Evolutionary conservation across 2,113 vertebrate genomes (phyloP).

Genomic region (Desmodus rotundus): DNA sequence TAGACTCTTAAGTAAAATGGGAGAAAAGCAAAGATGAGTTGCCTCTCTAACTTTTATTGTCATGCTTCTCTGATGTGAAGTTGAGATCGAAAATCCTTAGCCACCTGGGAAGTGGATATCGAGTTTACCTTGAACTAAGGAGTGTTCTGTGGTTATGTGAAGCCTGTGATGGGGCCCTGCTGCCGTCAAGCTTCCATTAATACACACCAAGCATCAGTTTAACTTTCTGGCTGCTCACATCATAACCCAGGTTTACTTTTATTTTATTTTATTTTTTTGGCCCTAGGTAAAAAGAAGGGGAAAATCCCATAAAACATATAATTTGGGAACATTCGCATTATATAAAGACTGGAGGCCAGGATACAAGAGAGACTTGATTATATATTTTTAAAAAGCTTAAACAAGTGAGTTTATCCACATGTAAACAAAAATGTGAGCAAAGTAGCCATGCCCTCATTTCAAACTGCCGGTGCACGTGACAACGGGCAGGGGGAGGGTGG

Average conservation of each 20-base stretch:
- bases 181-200: background rate
- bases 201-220: background rate
- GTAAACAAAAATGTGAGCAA: background rate
- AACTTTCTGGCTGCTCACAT: background rate
- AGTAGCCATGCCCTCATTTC: background rate
- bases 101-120: background rate
- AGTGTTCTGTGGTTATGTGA: background rate
- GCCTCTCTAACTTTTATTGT: background rate
- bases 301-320: slow-evolving; percentile 38
- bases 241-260: slow-evolving; percentile 30
- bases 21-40: background rate
- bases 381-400: slow-evolving; percentile 60
- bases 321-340: slow-evolving; percentile 61
- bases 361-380: slow-evolving; percentile 63
- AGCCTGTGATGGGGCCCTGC: background rate
- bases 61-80: background rate
- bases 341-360: slow-evolving; percentile 61
- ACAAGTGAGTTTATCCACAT: slow-evolving; percentile 55
- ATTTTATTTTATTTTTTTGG: background rate
- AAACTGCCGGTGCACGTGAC: background rate
- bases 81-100: background rate
- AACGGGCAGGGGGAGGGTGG: background rate
- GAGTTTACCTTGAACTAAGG: background rate
- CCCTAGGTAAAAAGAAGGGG: slow-evolving; percentile 4
- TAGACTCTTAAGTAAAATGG: background rate